Base-by-base conservation (phyloP, 2,113 vertebrate genomes). In the Zosterops lateralis region DNA sequence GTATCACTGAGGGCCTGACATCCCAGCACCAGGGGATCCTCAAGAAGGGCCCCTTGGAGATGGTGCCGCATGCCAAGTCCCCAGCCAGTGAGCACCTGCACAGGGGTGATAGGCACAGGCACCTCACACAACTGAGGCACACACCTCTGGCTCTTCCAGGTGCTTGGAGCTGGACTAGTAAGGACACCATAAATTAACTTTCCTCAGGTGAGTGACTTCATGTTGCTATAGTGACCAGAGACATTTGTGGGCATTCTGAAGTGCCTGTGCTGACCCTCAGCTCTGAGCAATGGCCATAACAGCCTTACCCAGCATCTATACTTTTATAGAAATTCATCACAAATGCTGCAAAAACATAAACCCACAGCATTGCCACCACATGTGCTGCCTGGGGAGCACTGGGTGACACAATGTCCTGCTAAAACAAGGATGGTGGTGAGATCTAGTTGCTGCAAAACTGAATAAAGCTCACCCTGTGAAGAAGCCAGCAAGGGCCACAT, bases 11-110 rank as follows among this genome's bases (percentile, higher is more conserved):
- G 0, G 11, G 9, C 22, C 57, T 1, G 2, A 28, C 1, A 1
- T 17, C 1, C 2, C 61, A 36, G 26, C 50, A 44, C 5, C 7
- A 26, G 14, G 14, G 8, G 31, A 9, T 53, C 9, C n/a, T 67
- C 38, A 14, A 3, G 28, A 44, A 70, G 40, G 31, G 7, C 9
- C 22, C 21, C 3, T 4, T 0, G 0, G n/a, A 7, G 3, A 1
- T 40, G 21, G 14, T 0, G 0, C 8, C 0, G 0, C 11, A 47
- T 1, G 4, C 8, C 5, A n/a, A 8, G 17, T 13, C 7, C 4
- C 26, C 0, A 0, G n/a, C 6, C 0, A 0, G 25, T 45, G 47
- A 34, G 16, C 17, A 45, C 5, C 14, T 36, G 32, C 1, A 3
- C 29, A 7, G 8, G 19, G 9, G 10, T 64, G 17, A 14, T 2